Conservation (phyloP, 2,888 invertebrate genomes). For the Acleris emargana region DNA sequence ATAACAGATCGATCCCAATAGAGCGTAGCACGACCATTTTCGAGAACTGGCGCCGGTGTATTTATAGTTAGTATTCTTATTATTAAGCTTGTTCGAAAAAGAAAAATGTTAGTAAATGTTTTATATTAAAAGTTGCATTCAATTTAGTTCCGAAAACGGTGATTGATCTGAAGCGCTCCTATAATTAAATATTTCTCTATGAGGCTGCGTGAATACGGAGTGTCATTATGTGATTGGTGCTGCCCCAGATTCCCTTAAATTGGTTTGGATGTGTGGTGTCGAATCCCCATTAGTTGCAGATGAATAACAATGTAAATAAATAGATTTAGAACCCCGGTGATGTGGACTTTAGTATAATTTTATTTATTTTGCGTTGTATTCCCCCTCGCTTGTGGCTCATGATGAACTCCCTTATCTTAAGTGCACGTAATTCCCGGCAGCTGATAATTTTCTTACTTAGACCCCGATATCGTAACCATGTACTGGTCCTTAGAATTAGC, state of each 20-base stretch:
- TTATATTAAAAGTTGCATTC: slow-evolving; percentile 17
- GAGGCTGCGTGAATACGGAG: slow-evolving; percentile 72
- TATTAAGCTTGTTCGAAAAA: slow-evolving; percentile 8
- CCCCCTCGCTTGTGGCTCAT: slow-evolving; percentile 61
- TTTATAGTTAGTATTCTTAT: no score
- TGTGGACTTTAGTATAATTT: slow-evolving; percentile 61
- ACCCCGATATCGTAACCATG: slow-evolving; percentile 37
- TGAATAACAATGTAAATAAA: slow-evolving; percentile 58
- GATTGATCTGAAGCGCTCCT: slow-evolving; percentile 1
- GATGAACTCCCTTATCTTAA: slow-evolving; percentile 45
- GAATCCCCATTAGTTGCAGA: slow-evolving; percentile 63
- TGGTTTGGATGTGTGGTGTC: slow-evolving; percentile 74
- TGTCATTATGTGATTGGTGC: slow-evolving; percentile 81
- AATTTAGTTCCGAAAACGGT: neutral
- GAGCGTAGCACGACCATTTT: no score
- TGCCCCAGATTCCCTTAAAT: slow-evolving; percentile 72
- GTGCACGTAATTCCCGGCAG: slow-evolving; percentile 43
- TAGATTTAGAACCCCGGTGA: slow-evolving; percentile 64
- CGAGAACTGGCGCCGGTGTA: no score
- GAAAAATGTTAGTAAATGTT: slow-evolving; percentile 34
- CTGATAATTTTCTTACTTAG: slow-evolving; percentile 40
- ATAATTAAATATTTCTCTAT: slow-evolving; percentile 54
- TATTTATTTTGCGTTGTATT: slow-evolving; percentile 61
- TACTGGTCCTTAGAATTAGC: slow-evolving; percentile 54
- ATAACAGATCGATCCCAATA: no score